Percentiles rank a stretch among this genome's conserved stretches.
Evolutionary conservation across 2,113 vertebrate genomes (phyloP).

Genomic region (Vireo altiloquus): DNA sequence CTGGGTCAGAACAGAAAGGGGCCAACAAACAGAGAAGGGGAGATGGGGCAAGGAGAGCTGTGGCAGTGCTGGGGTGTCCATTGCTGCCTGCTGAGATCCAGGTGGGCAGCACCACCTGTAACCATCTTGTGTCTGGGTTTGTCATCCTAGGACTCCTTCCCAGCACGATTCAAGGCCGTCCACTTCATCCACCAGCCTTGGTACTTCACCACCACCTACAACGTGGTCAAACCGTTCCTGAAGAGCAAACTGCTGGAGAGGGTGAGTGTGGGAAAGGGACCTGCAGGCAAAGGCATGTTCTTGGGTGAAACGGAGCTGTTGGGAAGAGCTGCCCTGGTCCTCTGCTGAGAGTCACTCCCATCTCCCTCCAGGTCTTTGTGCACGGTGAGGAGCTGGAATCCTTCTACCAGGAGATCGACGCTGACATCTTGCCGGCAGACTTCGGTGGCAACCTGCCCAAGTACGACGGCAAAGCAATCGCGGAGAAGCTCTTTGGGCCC

Average conservation of each 20-base stretch:
- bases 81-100: not conserved
- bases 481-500: slow-evolving; percentile 86
- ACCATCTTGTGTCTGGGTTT: not conserved
- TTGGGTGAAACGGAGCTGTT: not conserved
- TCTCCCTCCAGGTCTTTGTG: slow-evolving; percentile 82
- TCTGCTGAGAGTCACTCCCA: not conserved
- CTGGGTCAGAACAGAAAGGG: not conserved
- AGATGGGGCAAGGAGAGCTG: not conserved
- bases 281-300: fast-evolving
- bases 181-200: slow-evolving; percentile 97
- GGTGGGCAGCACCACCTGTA: not conserved
- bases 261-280: slow-evolving; percentile 70
- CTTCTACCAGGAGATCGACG: slow-evolving; percentile 87
- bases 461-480: slow-evolving; percentile 78
- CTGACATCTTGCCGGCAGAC: slow-evolving; percentile 85
- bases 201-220: slow-evolving; percentile 99
- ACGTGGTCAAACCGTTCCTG: slow-evolving; percentile 93
- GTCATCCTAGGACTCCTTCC: slow-evolving; percentile 89
- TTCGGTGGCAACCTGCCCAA: slow-evolving; percentile 86
- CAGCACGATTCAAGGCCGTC: slow-evolving; percentile 94
- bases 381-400: slow-evolving; percentile 88
- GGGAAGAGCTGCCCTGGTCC: not conserved
- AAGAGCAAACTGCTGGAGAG: slow-evolving; percentile 95
- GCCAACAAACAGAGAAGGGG: not conserved
- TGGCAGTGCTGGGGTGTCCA: not conserved